These are phyloP conservation scores for Peromyscus nudipes DNA, from an alignment of 2,797 vertebrate genomes.

Conservation along the genomic window DNA sequence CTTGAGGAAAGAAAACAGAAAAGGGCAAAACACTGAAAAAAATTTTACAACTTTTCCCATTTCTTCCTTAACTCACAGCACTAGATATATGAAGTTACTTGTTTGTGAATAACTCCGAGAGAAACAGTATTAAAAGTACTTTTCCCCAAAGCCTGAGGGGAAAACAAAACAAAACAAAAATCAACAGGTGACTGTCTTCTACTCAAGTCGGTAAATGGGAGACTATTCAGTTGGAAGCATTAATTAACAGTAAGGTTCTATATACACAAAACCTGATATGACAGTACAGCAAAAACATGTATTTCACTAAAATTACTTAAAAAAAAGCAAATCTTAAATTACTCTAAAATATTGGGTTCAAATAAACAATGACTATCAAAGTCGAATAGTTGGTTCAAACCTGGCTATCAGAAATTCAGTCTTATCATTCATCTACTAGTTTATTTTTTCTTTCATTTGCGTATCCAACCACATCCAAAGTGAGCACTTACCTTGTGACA, in stretches of 20 bases:
- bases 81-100: neutral
- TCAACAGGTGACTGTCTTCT: neutral
- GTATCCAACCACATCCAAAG: neutral
- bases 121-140: neutral
- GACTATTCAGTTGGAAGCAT: neutral
- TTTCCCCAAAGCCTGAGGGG: neutral
- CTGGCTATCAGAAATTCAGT: neutral
- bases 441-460: neutral
- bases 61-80: neutral
- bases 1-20: neutral
- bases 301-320: neutral
- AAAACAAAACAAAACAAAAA: neutral
- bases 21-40: neutral
- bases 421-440: neutral
- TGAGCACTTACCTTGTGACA: neutral
- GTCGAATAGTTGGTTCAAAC: neutral
- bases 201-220: neutral
- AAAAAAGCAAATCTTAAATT: neutral
- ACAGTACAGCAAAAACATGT: neutral
- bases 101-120: neutral
- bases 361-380: neutral
- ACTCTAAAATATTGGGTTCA: neutral
- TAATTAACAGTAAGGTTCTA: neutral
- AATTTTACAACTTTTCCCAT: neutral
- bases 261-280: neutral